Percentiles rank a stretch among this genome's conserved stretches.
Conservation (phyloP, 2,797 vertebrate species). For the Danio choprae region DNA sequence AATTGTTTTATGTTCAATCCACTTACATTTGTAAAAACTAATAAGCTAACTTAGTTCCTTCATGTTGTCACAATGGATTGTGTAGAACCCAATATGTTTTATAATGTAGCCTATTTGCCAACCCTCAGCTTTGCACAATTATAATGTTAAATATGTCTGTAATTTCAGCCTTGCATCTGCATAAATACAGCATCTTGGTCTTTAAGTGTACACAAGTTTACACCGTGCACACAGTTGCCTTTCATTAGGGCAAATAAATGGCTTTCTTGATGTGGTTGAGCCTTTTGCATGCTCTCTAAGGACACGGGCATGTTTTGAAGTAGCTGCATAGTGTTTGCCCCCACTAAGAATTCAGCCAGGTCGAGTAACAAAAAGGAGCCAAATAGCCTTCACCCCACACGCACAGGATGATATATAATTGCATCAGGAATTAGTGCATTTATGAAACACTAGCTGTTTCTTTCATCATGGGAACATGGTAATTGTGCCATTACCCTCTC, state of each 20-base stretch:
- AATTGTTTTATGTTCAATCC: too few species aligned
- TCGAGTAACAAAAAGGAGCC: constrained; percentile 47
- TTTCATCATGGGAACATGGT: constrained; percentile 68
- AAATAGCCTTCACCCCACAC: constrained; percentile 44
- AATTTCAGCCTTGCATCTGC: neutral
- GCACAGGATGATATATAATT: constrained; percentile 49
- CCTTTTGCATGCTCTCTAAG: constrained; percentile 18
- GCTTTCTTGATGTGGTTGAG: neutral
- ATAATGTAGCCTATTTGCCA: neutral
- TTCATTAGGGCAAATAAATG: neutral
- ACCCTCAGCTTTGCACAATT: neutral
- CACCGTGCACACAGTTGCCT: neutral
- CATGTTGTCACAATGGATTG: too few species aligned
- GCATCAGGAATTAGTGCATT: constrained; percentile 58
- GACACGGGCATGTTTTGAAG: constrained; percentile 25
- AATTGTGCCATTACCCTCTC: constrained; percentile 52
- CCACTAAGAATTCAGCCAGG: constrained; percentile 28
- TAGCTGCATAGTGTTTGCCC: constrained; percentile 24
- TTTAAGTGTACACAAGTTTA: neutral
- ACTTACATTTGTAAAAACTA: too few species aligned
- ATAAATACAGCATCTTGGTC: neutral
- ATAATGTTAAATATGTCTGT: neutral
- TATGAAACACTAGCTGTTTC: constrained; percentile 68
- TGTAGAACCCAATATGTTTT: too few species aligned
- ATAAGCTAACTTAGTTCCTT: too few species aligned